Evolutionary conservation across 1,140 invertebrate genomes (phyloP).

Genomic region (Vanessa atalanta): DNA sequence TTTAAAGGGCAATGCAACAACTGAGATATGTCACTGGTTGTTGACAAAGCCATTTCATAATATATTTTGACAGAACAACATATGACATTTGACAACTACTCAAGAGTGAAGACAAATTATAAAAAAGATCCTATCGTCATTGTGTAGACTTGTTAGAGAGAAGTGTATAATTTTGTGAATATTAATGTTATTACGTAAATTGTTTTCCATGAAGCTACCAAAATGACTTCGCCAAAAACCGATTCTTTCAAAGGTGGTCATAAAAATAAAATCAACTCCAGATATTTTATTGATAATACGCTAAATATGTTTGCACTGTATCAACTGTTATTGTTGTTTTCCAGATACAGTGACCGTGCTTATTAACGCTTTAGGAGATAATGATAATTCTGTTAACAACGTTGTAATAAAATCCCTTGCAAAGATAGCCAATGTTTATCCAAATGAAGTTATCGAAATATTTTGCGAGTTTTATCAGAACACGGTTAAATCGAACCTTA

Average conservation of each 20-base stretch:
- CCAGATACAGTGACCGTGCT: conserved; percentile 73
- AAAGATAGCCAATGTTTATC: conserved; percentile 73
- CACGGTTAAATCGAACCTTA: conserved; percentile 63
- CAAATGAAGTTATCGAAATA: conserved; percentile 75
- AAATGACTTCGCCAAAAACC: conserved; percentile 32
- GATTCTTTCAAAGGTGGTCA: conserved; percentile 40
- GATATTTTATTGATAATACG: not conserved
- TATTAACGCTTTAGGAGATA: conserved; percentile 74
- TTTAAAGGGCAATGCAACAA: not conserved
- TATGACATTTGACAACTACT: conserved; percentile 1
- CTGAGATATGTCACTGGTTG: not conserved
- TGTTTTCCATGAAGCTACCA: conserved; percentile 20
- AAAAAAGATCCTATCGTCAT: conserved; percentile 13
- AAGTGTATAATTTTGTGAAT: conserved; percentile 16
- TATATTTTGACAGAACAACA: conserved; percentile 11
- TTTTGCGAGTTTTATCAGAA: conserved; percentile 73
- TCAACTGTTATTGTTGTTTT: conserved; percentile 46
- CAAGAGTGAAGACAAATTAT: not conserved
- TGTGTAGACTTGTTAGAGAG: conserved; percentile 1
- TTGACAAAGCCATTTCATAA: not conserved
- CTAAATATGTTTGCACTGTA: conserved; percentile 19
- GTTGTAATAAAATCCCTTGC: conserved; percentile 76
- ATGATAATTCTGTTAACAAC: conserved; percentile 74
- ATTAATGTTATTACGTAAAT: conserved; percentile 15
- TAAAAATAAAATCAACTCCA: conserved; percentile 1